phyloP scores from a whole-genome alignment of 2,888 invertebrate species.

The Anarsia innoxiella region DNA sequence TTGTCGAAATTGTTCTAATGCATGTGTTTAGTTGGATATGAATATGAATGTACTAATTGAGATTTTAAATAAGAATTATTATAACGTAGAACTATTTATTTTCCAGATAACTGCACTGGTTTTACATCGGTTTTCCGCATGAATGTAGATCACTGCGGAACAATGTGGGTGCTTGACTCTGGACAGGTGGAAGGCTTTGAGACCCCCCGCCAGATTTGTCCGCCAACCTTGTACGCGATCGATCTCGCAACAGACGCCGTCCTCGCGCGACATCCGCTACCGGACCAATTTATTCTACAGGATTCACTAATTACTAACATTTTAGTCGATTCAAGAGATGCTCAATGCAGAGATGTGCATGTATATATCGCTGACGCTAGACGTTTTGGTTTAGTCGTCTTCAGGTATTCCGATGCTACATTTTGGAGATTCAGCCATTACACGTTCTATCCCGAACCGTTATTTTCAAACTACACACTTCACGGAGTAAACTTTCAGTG shows the following conservation, averaged over 20 bases:
- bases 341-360: conserved; percentile 76
- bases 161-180: conserved; percentile 87
- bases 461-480: conserved; percentile 83
- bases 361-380: conserved; percentile 83
- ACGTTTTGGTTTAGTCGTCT: conserved; percentile 78
- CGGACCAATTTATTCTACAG: conserved; percentile 78
- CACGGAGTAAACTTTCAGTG: conserved; percentile 87
- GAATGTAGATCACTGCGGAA: conserved; percentile 83
- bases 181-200: conserved; percentile 83
- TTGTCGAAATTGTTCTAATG: too few relatives aligned
- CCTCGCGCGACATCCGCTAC: conserved; percentile 78
- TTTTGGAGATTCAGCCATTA: conserved; percentile 82
- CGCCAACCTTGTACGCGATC: conserved; percentile 84
- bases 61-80: neutral
- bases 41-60: too few relatives aligned
- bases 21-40: too few relatives aligned
- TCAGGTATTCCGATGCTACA: conserved; percentile 72
- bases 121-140: conserved; percentile 87
- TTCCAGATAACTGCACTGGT: conserved; percentile 67
- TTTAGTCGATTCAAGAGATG: conserved; percentile 77
- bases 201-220: conserved; percentile 79
- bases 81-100: neutral
- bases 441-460: conserved; percentile 82
- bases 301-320: conserved; percentile 82
- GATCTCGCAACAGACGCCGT: conserved; percentile 79